These are phyloP conservation scores for Polydrusus pterygomalis DNA, from an alignment of 2,888 invertebrate species.

Conservation along the genomic window DNA sequence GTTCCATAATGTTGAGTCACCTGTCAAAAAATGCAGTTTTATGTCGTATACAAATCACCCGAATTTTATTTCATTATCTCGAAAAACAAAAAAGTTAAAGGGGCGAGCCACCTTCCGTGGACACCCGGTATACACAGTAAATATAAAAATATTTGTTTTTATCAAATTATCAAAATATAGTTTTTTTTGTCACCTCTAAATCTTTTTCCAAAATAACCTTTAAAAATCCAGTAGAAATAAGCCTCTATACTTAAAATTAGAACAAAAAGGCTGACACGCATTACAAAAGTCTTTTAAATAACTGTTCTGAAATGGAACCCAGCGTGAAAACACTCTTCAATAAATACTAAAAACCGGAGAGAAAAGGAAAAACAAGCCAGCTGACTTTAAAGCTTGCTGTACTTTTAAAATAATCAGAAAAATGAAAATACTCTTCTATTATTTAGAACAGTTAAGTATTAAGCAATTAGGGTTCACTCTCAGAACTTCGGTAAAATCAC, in stretches of 20 bases:
- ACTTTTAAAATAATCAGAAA: slow-evolving; percentile 37
- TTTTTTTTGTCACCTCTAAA: not conserved
- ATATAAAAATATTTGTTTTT: too few relatives aligned
- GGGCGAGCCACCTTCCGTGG: too few relatives aligned
- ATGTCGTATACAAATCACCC: too few relatives aligned
- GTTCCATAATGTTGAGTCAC: too few relatives aligned
- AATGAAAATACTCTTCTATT: slow-evolving; percentile 21
- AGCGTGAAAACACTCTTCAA: slow-evolving; percentile 23
- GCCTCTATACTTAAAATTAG: not conserved
- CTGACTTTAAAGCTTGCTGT: slow-evolving; percentile 27
- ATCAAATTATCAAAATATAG: not conserved
- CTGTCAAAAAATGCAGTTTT: too few relatives aligned
- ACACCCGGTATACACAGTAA: too few relatives aligned
- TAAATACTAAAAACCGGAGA: slow-evolving; percentile 32
- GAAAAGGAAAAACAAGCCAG: slow-evolving; percentile 27
- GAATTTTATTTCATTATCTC: too few relatives aligned
- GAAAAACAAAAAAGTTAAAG: too few relatives aligned
- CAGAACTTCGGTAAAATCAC: slow-evolving; percentile 24
- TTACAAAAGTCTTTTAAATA: slow-evolving; percentile 22
- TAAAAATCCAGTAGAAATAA: slow-evolving; percentile 8
- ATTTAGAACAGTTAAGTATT: slow-evolving; percentile 31
- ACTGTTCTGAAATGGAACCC: slow-evolving; percentile 17
- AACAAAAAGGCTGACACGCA: slow-evolving; percentile 15
- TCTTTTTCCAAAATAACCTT: not conserved
- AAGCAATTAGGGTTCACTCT: slow-evolving; percentile 31